Evolutionary conservation across 2,888 invertebrate species (phyloP), one percentile per base, ranked within the genome.

Genomic region (Petrophora chlorosata): DNA sequence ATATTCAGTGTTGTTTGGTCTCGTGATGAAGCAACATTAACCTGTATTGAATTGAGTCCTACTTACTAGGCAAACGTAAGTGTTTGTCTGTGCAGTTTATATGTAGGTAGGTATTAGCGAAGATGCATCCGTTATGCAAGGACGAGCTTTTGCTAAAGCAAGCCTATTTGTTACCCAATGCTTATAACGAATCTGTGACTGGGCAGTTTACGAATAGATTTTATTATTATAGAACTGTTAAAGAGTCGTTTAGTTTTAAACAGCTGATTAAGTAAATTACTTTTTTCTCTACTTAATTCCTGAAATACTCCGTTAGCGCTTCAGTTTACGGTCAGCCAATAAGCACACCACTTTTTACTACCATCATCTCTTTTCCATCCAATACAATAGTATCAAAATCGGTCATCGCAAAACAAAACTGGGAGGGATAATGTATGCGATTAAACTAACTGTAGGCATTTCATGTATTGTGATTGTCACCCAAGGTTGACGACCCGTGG

Each of bases 61-160:
- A n/a, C n/a, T n/a, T n/a, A n/a, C n/a, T n/a, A n/a, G n/a, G n/a
- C n/a, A n/a, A n/a, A n/a, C n/a, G n/a, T n/a, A n/a, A n/a, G n/a
- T n/a, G n/a, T n/a, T n/a, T n/a, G n/a, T n/a, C n/a, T n/a, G n/a
- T n/a, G n/a, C n/a, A n/a, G n/a, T n/a, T n/a, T n/a, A n/a, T n/a
- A n/a, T n/a, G n/a, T n/a, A n/a, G n/a, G n/a, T n/a, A n/a, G n/a
- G n/a, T n/a, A n/a, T n/a, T n/a, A n/a, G n/a, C 29, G 12, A 2
- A 2, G 29, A 1, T 34, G 45, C 44, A 70, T 73, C 69, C 67
- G 69, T 70, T 65, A 71, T 60, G 69, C 77, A 75, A 77, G 76
- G 70, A 67, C 74, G 54, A 67, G 63, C 15, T 29, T 22, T 29
- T 29, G 15, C 15, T n/a, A n/a, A 28, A 13, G 5, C 12, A 28